Base-by-base conservation (phyloP, 2,113 vertebrate species). In the Melanostigma gelatinosum region DNA sequence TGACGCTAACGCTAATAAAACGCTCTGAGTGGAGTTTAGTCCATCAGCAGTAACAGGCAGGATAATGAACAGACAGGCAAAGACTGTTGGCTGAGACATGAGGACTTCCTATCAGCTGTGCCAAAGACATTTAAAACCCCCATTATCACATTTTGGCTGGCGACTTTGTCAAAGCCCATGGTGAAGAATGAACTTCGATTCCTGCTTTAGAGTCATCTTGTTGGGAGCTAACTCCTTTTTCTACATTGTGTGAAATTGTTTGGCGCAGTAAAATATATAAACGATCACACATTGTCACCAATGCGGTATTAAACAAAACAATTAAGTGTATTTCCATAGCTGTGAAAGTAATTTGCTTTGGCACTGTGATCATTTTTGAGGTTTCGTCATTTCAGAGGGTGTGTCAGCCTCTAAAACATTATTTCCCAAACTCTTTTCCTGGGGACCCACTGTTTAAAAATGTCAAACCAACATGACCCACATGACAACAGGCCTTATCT, bases 121-220 rank as follows among this genome's bases (percentile, higher is more conserved):
- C 85, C 89, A 93, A 75, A 85, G 63, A 70, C 74, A 79, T 77
- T 84, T 74, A 72, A 85, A 78, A 73, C 24, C 3, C 42, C 57
- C 29, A 91, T 90, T 88, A 85, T 90, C 88, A 86, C 84, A 91
- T 91, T 84, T 69, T 89, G 75, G 36, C 74, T 75, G 74, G 52
- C 61, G 15, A 85, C 29, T 55, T 82, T 64, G 65, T 38, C 4
- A 86, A 77, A 85, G 76, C 69, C 54, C 73, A 71, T 57, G 66
- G 40, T 38, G 55, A 34, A 71, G 42, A 71, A 63, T 44, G 4
- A 29, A 66, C 82, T 65, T 62, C 0, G 16, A 52, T 38, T 57
- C 20, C 60, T 52, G 8, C 48, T 48, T 60, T 9, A 32, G 10
- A 52, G 44, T 72, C 2, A 69, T 36, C 44, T 61, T 29, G 50